Evolutionary conservation across 2,888 invertebrate genomes (phyloP), one percentile per base, ranked within the genome.

Genomic region (Tetranychus piercei): DNA sequence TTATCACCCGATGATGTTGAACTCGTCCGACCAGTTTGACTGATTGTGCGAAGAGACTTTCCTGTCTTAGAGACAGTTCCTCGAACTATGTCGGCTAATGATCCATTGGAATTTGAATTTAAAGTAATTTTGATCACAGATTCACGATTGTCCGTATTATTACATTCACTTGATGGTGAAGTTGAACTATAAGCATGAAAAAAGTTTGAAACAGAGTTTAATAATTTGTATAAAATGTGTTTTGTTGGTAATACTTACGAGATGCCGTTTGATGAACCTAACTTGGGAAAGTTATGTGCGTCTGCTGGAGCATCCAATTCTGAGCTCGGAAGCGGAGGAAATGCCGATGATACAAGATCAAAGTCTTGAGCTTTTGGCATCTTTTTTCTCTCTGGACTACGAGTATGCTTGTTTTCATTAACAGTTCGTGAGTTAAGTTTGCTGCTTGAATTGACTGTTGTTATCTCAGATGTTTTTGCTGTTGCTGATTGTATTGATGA

Each of bases 301-400:
- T 34, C 34, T 34, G 34, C 34, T 34, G 34, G 34, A 34, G 34
- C 34, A 34, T 34, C 34, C 5, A 34, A 3, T 34, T 34, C 34
- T 34, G 34, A 55, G 15, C 71, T 34, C 15, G 71, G 71, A n/a
- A 71, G 45, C 1, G 71, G 71, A 71, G 71, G 71, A n/a, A 71
- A 71, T 6, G 71, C 43, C 15, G 71, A 34, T 18, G 71, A 43
- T 34, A 23, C 18, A 15, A 71, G 45, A 20, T 71, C 71, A 45
- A 71, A 71, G 20, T 69, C 69, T 66, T 66, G 18, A 20, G 66
- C 66, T 11, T 66, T 66, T 66, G 66, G n/a, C 66, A 20, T 66
- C 18, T 66, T 66, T 66, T 55, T 55, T 7, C 55, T 55, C 55
- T 55, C 55, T 15, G 15, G 55, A 55, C 55, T 55, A 15, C 55